Evolutionary conservation across 2,113 vertebrate genomes (phyloP), one percentile per base, ranked within the genome.

Genomic region (Gracilinanus agilis): DNA sequence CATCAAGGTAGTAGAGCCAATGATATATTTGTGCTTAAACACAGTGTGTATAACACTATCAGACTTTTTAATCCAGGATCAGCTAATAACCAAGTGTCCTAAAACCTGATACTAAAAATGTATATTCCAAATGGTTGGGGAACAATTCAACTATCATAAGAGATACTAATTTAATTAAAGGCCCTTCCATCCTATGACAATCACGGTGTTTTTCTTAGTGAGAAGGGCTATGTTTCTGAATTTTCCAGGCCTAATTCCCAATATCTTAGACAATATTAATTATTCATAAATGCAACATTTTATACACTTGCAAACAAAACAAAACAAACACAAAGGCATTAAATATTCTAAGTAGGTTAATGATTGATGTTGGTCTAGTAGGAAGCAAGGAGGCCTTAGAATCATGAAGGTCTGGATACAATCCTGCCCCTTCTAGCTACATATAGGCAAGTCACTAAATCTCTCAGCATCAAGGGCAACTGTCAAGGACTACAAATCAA

Each of bases 171-270:
- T 91, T 53, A 93, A 27, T 21, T 25, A 92, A 92, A 90, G 21
- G 24, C 1, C 53, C 90, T 83, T 24, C n/a, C 49, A 91, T 53
- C 23, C 88, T 55, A 92, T 93, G 44, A 12, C 25, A 92, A 92
- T 9, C 16, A 61, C 83, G 24, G 93, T 34, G 53, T 83, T 54
- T 55, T 91, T 93, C 90, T 29, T 55, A 90, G 40, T 91, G 90
- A 44, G 40, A 92, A 97, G 93, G 53, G 34, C 34, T 27, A 92
- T 90, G 53, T 93, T 49, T 92, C 4, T 89, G 55, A 95, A 96
- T 93, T 94, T 93, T 95, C 90, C 25, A 95, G 56, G 58, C 96
- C 90, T 89, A 93, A 92, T 10, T 90, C 44, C 90, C 53, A 89
- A n/a, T n/a, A 96, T 9, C 2, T 34, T 88, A 55, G 19, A 94